phyloP scores from a whole-genome alignment of 2,113 vertebrate species.

The Calypte anna region DNA sequence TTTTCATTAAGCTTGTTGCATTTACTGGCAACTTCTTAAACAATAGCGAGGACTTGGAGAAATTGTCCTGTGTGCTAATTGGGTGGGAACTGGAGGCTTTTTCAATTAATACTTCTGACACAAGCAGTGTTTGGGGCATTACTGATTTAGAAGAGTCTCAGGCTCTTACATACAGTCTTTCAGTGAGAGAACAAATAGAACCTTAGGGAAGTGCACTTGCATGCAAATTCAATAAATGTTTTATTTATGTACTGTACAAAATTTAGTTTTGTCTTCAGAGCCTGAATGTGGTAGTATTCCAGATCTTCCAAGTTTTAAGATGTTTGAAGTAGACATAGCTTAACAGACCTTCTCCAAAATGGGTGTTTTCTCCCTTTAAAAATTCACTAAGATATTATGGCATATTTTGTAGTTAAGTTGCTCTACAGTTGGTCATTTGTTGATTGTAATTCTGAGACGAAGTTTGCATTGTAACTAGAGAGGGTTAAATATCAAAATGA shows the following conservation, averaged over 20 bases:
- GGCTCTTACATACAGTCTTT: not conserved
- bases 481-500: not conserved
- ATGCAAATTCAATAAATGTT: not conserved
- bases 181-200: not conserved
- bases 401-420: not conserved
- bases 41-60: not conserved
- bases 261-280: not conserved
- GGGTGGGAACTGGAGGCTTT: not conserved
- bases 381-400: not conserved
- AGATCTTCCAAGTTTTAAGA: not conserved
- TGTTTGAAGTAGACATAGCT: not conserved
- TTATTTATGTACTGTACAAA: not conserved
- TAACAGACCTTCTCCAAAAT: not conserved
- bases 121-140: not conserved
- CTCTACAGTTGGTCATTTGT: not conserved
- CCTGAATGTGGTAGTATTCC: not conserved
- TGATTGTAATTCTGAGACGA: not conserved
- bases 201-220: not conserved
- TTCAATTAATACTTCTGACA: not conserved
- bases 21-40: not conserved
- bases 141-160: not conserved
- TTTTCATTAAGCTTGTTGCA: conserved; percentile 9
- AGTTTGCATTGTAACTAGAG: not conserved
- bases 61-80: not conserved
- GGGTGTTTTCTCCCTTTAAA: not conserved